Evolutionary conservation across 2,113 vertebrate genomes (phyloP), one percentile per base, ranked within the genome.

Genomic region (Pseudorasbora parva): DNA sequence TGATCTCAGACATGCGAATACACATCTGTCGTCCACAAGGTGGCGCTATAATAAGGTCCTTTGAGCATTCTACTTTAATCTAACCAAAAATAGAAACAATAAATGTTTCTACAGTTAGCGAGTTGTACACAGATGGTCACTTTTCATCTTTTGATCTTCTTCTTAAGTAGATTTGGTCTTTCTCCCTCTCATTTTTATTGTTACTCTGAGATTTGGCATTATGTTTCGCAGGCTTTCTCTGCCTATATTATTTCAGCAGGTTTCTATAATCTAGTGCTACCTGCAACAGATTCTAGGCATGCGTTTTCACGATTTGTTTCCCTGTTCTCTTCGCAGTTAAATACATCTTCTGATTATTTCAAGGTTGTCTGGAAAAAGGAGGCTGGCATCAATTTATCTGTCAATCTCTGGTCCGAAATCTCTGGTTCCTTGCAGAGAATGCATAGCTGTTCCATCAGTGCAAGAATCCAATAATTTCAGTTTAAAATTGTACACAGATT

Each of bases 301-400:
- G 37, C n/a, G 68, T 71, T 71, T 30, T 43, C 10, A 43, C 66
- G 43, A 71, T 71, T 71, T 69, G 33, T 69, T 37, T 69, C 66
- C 33, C 33, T 69, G 17, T n/a, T 43, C 19, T 43, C 19, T 43
- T 37, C 4, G 4, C 30, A 69, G 33, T n/a, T 21, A 69, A 54
- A 54, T 54, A 54, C 17, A 2, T 45, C 37, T 43, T 71, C 21
- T 45, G 41, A 43, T 43, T 21, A 54, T 54, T 17, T 54, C 51
- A 54, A 41, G 19, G 68, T 71, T n/a, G 37, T 10, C 21, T 45
- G 21, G 10, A 37, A 23, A 71, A 71, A 71, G 10, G 57, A 60
- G 4, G 23, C n/a, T 25, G 23, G 23, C n/a, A 23, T 59, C 57
- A 25, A 25, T 9, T 11, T 25, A 60, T 60, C 57, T 25, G 68